Base-by-base conservation (phyloP, 2,888 invertebrate genomes). In the Epinotia demarniana region DNA sequence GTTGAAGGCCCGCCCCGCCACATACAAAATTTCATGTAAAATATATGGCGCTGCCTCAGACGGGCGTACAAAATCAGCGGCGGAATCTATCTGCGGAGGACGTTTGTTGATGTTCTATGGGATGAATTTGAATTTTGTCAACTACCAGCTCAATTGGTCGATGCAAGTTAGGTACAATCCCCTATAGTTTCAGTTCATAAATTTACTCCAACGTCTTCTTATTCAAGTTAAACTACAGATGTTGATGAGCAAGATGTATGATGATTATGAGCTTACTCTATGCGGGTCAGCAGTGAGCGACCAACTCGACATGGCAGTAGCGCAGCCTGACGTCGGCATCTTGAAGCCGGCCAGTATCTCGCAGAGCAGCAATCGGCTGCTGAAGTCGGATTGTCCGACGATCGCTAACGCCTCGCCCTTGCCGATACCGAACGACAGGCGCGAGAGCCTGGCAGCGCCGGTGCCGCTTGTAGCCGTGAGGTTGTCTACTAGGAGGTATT, bases 361-460 rank as follows among this genome's bases (percentile, higher is more conserved):
- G 70, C 89, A 87, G 12, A 93, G 80, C 3, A 80, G 76, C 39
- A 80, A 33, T 13, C 92, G 84, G 0, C 90, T 92, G 68, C 53
- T 92, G 71, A 90, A 89, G 0, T 81, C 80, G 77, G 83, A 83
- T n/a, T 89, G 79, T 0, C 92, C 92, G 0, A 90, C 85, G 9
- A 93, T 60, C 0, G 90, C 91, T 16, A 91, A n/a, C 0, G 85
- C 88, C 67, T 91, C 87, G 0, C 93, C 92, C 68, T 85, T 88
- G 0, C 83, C 85, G 11, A 93, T n/a, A 0, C 92, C 91, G 1
- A 93, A 78, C 77, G 84, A 84, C 2, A 92, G 76, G 71, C 88
- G 81, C 19, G 82, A 81, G 0, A 91, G 77, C 0, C 77, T 66
- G 76, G 83, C 88, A 0, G 18, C n/a, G 11, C 77, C 13, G 2